Evolutionary conservation across 2,888 invertebrate genomes (phyloP).

Genomic region (Lasioglossum marginatum): DNA sequence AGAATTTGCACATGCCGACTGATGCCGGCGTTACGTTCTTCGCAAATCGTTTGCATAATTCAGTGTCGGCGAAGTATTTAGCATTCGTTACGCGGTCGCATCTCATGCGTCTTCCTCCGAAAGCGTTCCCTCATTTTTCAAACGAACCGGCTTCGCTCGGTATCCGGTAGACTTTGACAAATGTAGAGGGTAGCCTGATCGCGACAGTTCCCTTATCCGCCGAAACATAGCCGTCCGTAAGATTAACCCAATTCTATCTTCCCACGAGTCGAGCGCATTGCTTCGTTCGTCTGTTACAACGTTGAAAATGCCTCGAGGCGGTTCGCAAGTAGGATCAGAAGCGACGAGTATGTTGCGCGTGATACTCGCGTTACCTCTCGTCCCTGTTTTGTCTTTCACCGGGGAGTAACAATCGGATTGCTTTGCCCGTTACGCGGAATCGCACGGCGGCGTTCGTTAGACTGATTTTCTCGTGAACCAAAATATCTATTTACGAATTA

Average conservation of each 20-base stretch:
- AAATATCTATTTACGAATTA: slow-evolving; percentile 41
- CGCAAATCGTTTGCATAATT: slow-evolving; percentile 17
- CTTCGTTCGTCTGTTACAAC: slow-evolving; percentile 49
- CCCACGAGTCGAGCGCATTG: slow-evolving; percentile 59
- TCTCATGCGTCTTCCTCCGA: slow-evolving; percentile 4
- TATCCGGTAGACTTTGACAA: slow-evolving; percentile 62
- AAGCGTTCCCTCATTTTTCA: slow-evolving; percentile 41
- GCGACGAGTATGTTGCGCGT: slow-evolving; percentile 66
- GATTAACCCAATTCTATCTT: slow-evolving; percentile 69
- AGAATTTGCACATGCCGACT: slow-evolving; percentile 9
- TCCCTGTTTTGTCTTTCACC: slow-evolving; percentile 67
- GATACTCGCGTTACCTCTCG: slow-evolving; percentile 68
- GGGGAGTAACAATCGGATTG: slow-evolving; percentile 64
- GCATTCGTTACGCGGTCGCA: slow-evolving; percentile 30
- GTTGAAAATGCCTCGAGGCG: slow-evolving; percentile 56
- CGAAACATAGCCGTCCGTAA: slow-evolving; percentile 49
- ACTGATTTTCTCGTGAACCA: slow-evolving; percentile 21
- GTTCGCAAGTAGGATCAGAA: slow-evolving; percentile 60
- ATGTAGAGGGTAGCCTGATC: slow-evolving; percentile 38
- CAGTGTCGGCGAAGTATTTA: slow-evolving; percentile 18
- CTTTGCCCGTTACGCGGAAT: slow-evolving; percentile 50
- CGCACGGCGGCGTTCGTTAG: slow-evolving; percentile 53
- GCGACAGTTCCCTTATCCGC: slow-evolving; percentile 35
- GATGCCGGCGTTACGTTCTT: too few relatives aligned
- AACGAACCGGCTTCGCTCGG: background rate